These are phyloP conservation scores for Netelia melanura DNA, from an alignment of 2,888 invertebrate species.

Conservation along the genomic window DNA sequence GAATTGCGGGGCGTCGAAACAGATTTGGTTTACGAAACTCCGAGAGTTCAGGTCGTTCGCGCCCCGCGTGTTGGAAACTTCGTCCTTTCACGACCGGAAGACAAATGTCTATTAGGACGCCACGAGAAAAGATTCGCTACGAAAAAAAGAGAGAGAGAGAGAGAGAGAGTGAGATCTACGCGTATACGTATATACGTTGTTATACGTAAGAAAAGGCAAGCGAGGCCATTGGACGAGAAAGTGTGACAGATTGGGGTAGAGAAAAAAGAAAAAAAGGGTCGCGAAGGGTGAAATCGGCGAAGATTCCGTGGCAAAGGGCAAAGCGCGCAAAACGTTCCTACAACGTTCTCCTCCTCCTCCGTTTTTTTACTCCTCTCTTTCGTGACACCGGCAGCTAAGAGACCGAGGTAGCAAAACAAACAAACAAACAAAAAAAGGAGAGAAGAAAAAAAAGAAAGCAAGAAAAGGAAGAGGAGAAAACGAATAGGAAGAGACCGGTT, in stretches of 20 bases:
- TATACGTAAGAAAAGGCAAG: not conserved
- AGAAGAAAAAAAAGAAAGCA: not conserved
- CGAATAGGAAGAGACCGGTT: conserved; percentile 48
- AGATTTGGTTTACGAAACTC: conserved; percentile 56
- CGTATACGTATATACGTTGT: not conserved
- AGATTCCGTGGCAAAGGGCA: conserved; percentile 35
- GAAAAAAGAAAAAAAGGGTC: conserved; percentile 27
- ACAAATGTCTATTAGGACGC: conserved; percentile 31
- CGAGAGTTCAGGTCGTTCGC: conserved; percentile 44
- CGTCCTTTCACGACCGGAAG: conserved; percentile 3
- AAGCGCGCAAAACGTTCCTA: conserved; percentile 14
- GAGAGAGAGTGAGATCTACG: conserved; percentile 11
- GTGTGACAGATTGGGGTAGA: conserved; percentile 51
- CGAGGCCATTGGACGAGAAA: conserved; percentile 1
- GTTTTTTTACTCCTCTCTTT: not conserved
- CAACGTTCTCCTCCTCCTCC: not conserved
- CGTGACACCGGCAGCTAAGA: not conserved
- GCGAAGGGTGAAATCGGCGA: not conserved
- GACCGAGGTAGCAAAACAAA: not conserved
- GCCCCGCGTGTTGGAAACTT: conserved; percentile 41
- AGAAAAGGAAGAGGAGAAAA: conserved; percentile 17
- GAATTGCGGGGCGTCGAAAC: conserved; percentile 34
- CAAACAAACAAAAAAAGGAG: not conserved
- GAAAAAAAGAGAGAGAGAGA: conserved; percentile 13
- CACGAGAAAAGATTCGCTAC: not conserved